These are phyloP conservation scores for Agrilus planipennis DNA, from an alignment of 1,140 invertebrate genomes.

Conservation along the genomic window DNA sequence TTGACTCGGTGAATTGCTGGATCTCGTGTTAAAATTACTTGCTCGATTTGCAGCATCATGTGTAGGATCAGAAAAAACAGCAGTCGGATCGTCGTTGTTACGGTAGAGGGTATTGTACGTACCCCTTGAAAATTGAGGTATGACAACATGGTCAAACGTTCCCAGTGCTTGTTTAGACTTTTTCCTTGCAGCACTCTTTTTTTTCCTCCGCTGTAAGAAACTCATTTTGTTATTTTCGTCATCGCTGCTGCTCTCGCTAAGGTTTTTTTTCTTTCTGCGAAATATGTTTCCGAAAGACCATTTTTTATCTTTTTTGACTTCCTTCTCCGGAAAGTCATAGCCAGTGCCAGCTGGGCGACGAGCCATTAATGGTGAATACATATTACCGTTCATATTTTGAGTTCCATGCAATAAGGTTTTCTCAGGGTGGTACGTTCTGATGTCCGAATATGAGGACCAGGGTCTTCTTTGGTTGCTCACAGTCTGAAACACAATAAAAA, in stretches of 20 bases:
- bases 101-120: constrained; percentile 18
- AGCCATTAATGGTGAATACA: constrained; percentile 18
- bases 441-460: constrained; percentile 30
- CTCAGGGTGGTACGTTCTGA: constrained; percentile 27
- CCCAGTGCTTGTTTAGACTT: constrained; percentile 17
- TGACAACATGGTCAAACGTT: constrained; percentile 28
- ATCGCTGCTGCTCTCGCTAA: constrained; percentile 46
- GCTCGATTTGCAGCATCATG: constrained; percentile 5
- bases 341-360: constrained; percentile 20
- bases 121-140: constrained; percentile 9
- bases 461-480: constrained; percentile 25
- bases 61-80: constrained; percentile 27
- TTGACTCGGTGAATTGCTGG: constrained; percentile 39
- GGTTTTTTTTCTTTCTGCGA: constrained; percentile 48
- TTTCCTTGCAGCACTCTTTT: constrained; percentile 35
- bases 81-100: constrained; percentile 36
- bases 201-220: constrained; percentile 36
- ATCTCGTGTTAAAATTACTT: constrained; percentile 1
- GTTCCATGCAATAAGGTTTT: constrained; percentile 22
- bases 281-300: constrained; percentile 63
- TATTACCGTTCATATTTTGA: constrained; percentile 14
- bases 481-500: constrained; percentile 29
- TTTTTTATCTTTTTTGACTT: constrained; percentile 46
- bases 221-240: constrained; percentile 41
- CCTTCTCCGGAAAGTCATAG: constrained; percentile 29